A percentile compares a stretch with the other conserved stretches of the same genome.
phyloP scores from a whole-genome alignment of 2,797 vertebrate species.

The Heteromormyrus szaboi region DNA sequence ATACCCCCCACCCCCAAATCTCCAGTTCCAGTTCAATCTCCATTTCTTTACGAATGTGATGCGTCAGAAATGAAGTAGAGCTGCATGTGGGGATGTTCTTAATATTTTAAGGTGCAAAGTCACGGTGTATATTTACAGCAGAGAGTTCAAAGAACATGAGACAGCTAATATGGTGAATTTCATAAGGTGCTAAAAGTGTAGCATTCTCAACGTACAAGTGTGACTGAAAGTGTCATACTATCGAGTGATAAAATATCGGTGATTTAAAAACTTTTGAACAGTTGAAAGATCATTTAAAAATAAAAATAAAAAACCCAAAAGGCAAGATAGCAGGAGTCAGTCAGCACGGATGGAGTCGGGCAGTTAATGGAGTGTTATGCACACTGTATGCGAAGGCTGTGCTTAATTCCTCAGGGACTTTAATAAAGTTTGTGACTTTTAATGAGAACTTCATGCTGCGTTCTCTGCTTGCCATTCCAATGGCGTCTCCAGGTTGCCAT shows the following conservation, averaged over 20 bases:
- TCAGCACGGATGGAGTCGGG: not conserved
- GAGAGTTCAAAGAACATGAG: not conserved
- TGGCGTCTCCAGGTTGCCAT: not conserved
- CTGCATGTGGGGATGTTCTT: not conserved
- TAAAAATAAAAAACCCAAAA: not conserved
- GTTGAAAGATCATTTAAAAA: not conserved
- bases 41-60: not conserved
- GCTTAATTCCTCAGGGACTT: not conserved
- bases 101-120: not conserved
- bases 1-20: not conserved
- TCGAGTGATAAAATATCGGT: not conserved
- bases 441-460: not conserved
- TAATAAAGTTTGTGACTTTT: not conserved
- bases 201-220: not conserved
- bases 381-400: not conserved
- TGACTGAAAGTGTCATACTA: not conserved
- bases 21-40: not conserved
- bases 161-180: not conserved
- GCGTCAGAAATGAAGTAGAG: not conserved
- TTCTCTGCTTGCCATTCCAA: not conserved
- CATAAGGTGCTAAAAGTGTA: not conserved
- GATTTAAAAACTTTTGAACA: not conserved
- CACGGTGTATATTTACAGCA: not conserved
- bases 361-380: not conserved
- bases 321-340: not conserved